Percentiles rank a stretch among this genome's conserved stretches.
phyloP scores from a whole-genome alignment of 1,140 invertebrate species.

The Neodiprion pinetum region DNA sequence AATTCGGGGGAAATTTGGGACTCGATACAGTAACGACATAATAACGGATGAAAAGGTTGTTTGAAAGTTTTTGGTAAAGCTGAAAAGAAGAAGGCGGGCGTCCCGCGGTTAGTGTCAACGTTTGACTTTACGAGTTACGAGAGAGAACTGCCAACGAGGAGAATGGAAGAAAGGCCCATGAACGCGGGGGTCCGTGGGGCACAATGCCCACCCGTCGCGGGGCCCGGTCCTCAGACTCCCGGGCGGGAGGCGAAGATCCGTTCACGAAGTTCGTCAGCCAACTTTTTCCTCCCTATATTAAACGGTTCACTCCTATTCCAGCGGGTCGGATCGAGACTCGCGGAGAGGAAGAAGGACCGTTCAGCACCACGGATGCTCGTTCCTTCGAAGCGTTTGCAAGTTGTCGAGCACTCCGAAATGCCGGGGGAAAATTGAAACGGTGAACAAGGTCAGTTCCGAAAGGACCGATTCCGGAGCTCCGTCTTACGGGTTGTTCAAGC shows the following conservation, averaged over 20 bases:
- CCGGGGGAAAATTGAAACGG: no score
- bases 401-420: no score
- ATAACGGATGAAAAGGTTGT: slow-evolving; percentile 32
- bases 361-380: no score
- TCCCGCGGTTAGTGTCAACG: slow-evolving; percentile 4
- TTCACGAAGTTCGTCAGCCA: background rate
- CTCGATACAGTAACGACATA: slow-evolving; percentile 38
- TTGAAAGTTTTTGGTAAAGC: slow-evolving; percentile 15
- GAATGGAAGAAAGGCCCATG: slow-evolving; percentile 43
- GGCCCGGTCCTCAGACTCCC: slow-evolving; percentile 33
- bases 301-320: background rate
- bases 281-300: background rate
- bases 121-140: slow-evolving; percentile 12
- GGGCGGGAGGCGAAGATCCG: background rate
- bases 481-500: no score
- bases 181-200: slow-evolving; percentile 41
- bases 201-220: slow-evolving; percentile 55
- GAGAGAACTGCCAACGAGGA: slow-evolving; percentile 17
- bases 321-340: no score
- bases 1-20: no score
- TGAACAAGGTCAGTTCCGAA: no score
- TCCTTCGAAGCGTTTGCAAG: no score
- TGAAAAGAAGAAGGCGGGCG: slow-evolving; percentile 13
- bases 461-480: no score
- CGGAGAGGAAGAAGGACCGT: no score